Conservation (phyloP, 2,113 vertebrate species). For the Tympanuchus pallidicinctus region DNA sequence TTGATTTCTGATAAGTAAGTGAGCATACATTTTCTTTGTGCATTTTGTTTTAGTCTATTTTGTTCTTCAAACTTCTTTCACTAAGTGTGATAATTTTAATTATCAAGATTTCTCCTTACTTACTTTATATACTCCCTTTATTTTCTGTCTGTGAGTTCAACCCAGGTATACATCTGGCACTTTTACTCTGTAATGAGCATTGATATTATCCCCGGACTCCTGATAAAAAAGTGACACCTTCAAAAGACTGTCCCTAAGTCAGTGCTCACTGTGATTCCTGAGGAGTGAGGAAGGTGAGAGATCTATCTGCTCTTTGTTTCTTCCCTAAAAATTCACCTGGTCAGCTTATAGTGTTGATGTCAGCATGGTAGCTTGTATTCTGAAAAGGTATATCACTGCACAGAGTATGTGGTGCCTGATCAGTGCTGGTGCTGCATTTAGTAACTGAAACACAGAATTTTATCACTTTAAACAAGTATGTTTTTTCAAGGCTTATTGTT, state of each 20-base stretch:
- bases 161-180: background rate
- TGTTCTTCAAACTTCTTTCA: background rate
- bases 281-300: background rate
- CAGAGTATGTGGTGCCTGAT: background rate
- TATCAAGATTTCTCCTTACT: background rate
- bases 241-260: background rate
- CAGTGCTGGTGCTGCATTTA: background rate
- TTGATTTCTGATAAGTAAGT: background rate
- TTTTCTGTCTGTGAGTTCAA: background rate
- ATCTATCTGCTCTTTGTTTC: background rate
- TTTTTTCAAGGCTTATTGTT: background rate
- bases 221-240: background rate
- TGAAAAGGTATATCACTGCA: background rate
- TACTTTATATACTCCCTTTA: background rate
- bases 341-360: background rate
- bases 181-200: accelerated
- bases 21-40: background rate
- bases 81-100: background rate
- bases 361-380: background rate
- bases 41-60: background rate
- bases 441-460: background rate
- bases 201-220: background rate
- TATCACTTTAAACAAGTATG: background rate
- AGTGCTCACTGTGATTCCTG: background rate
- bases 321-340: background rate